phyloP scores from a whole-genome alignment of 2,113 vertebrate species.

The Microcebus tavaratra region DNA sequence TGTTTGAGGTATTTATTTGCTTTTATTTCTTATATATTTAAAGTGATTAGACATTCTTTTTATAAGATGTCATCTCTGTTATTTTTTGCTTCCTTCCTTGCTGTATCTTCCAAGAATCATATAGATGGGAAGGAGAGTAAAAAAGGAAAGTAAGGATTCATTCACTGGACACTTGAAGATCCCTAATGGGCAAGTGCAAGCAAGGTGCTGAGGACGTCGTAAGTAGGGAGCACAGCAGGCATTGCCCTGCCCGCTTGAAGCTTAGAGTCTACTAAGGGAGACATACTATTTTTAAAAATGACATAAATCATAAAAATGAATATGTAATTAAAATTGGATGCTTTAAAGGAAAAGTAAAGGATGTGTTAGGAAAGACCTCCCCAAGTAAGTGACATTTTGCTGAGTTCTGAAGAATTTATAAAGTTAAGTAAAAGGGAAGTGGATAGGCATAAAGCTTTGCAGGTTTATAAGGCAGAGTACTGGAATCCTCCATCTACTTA shows the following conservation, averaged over 20 bases:
- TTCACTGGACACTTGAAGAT: not conserved
- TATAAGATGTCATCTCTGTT: not conserved
- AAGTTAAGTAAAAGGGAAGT: not conserved
- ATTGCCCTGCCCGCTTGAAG: not conserved
- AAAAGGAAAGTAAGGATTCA: not conserved
- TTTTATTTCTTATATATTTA: not conserved
- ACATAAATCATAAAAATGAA: not conserved
- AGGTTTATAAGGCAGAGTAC: not conserved
- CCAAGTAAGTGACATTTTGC: not conserved
- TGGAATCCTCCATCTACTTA: not conserved
- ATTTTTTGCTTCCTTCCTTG: not conserved
- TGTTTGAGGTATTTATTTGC: not conserved
- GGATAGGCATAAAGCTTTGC: not conserved
- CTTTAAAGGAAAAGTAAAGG: not conserved
- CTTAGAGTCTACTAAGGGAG: not conserved
- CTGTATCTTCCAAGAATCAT: not conserved
- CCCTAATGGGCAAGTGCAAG: not conserved
- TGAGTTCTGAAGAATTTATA: not conserved
- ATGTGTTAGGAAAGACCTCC: not conserved
- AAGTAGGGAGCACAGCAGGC: not conserved
- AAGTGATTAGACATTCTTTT: not conserved
- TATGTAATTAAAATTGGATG: not conserved
- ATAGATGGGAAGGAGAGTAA: not conserved
- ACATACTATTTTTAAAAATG: not conserved
- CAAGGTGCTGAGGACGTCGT: not conserved